Conservation (phyloP, 2,797 vertebrate genomes). For the Hirundo rustica region DNA sequence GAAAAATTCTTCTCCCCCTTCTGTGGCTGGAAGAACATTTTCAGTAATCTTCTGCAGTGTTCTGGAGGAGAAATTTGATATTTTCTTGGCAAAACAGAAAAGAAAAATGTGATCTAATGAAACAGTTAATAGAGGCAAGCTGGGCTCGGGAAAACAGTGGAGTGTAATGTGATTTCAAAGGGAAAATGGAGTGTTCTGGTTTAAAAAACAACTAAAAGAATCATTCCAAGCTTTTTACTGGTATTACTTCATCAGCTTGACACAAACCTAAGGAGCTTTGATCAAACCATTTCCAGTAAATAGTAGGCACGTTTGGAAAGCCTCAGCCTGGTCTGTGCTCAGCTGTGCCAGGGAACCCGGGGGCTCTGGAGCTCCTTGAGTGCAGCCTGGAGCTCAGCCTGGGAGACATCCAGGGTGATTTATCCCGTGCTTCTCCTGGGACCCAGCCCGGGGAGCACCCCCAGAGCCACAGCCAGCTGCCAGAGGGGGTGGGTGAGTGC, state of each 20-base stretch:
- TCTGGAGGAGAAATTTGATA: not conserved
- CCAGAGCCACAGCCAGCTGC: not conserved
- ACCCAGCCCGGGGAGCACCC: not conserved
- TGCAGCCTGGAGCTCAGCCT: not conserved
- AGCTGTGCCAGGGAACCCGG: not conserved
- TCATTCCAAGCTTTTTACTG: not conserved
- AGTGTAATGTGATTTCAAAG: not conserved
- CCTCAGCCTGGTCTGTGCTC: not conserved
- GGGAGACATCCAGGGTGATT: not conserved
- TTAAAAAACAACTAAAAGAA: not conserved
- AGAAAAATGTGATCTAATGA: not conserved
- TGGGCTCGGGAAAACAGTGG: not conserved
- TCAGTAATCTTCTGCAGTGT: not conserved
- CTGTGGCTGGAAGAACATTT: not conserved
- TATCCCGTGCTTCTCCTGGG: not conserved
- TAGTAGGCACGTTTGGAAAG: not conserved
- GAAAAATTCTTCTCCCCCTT: not conserved
- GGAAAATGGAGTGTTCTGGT: not conserved
- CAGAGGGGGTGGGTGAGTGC: not conserved
- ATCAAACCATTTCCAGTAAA: not conserved
- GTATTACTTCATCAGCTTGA: not conserved
- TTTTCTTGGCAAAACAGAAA: not conserved
- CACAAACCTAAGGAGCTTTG: not conserved
- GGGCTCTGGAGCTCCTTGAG: not conserved
- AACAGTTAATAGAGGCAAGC: not conserved